These are phyloP conservation scores for Mionectes olivaceus DNA, from an alignment of 2,797 vertebrate genomes.

Conservation along the genomic window DNA sequence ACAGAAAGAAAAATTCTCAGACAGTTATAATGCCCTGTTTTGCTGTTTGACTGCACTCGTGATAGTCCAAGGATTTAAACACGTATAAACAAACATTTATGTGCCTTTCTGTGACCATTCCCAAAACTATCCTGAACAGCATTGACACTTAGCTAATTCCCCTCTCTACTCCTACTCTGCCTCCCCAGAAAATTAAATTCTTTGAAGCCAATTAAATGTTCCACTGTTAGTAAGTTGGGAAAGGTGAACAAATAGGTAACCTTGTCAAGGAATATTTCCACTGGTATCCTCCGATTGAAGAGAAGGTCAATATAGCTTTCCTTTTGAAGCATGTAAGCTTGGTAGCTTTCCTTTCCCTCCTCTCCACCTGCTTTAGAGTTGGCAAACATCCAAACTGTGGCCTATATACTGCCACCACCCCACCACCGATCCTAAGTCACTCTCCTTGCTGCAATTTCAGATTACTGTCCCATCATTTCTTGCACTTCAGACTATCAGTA, in stretches of 20 bases:
- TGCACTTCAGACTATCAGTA: slow-evolving; percentile 13
- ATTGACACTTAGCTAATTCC: background rate
- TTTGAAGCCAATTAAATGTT: background rate
- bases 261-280: background rate
- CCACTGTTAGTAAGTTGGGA: background rate
- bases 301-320: background rate
- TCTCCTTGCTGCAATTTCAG: slow-evolving; percentile 44
- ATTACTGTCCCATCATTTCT: slow-evolving; percentile 23
- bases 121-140: background rate
- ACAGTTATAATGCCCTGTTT: background rate
- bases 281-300: background rate
- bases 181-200: background rate
- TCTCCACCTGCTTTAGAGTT: background rate
- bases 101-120: background rate
- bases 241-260: background rate
- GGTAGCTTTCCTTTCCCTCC: background rate
- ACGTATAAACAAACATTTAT: background rate
- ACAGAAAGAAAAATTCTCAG: background rate
- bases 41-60: background rate
- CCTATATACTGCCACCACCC: background rate
- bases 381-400: background rate
- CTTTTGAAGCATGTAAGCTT: background rate
- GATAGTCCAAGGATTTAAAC: background rate
- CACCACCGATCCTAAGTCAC: background rate
- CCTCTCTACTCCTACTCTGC: fast-evolving